A percentile compares a stretch with the other conserved stretches of the same genome.
Conservation (phyloP, 2,888 invertebrate genomes). For the Ophonus ardosiacus region DNA sequence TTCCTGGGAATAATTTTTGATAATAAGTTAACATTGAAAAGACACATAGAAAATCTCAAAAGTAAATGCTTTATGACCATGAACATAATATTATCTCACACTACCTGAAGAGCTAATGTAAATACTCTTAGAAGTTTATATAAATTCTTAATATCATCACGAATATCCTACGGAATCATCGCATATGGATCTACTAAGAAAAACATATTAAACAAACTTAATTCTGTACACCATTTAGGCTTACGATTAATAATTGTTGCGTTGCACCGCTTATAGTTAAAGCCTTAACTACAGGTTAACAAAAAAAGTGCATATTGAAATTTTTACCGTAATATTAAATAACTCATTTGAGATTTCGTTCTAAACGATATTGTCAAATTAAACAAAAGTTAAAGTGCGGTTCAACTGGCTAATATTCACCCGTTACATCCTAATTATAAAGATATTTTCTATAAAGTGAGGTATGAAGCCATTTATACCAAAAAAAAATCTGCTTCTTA, state of each 20-base stretch:
- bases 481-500: background rate
- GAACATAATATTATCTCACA: background rate
- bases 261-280: no score
- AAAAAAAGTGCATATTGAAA: no score
- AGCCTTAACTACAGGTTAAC: no score
- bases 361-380: no score
- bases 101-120: background rate
- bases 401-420: no score
- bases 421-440: background rate
- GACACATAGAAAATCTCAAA: background rate
- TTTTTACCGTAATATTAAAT: no score
- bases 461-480: background rate
- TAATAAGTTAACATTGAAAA: background rate
- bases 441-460: no score
- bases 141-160: background rate
- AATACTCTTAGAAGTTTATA: background rate
- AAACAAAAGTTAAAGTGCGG: no score
- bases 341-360: no score
- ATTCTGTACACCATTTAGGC: background rate
- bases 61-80: background rate
- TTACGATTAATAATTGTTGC: slow-evolving; percentile 1
- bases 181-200: background rate
- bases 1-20: no score
- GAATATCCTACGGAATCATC: background rate
- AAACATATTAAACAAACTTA: background rate